Evolutionary conservation across 2,888 invertebrate species (phyloP), one percentile per base, ranked within the genome.

Genomic region (Eubasilissa splendida): DNA sequence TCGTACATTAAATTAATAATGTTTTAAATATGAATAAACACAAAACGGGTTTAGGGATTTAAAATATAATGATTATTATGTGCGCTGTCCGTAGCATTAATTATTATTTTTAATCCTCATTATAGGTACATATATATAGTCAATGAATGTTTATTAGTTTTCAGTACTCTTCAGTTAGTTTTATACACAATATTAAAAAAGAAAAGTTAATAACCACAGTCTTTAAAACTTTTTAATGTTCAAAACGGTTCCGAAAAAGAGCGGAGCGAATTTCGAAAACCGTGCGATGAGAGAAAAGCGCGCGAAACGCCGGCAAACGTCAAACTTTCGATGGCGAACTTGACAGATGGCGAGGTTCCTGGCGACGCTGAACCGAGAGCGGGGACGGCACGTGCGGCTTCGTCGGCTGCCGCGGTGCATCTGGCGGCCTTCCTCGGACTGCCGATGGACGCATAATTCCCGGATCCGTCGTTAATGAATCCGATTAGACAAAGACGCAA

Each of bases 391-490:
- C 86, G 86, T 87, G 87, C 86, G 87, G 87, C 88, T 88, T 77
- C 79, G 82, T 79, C 82, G 84, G 81, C 82, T 87, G 88, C 88
- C 88, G 89, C 87, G 88, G 76, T 82, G 83, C 80, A 80, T 82
- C 80, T 80, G 82, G 63, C 76, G 79, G 80, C 80, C 80, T 89
- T 88, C 88, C 88, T 88, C 88, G 88, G 88, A 88, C 88, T 87
- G 83, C 88, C 88, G 88, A 88, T 88, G 89, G 89, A 88, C 89
- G 89, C 89, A 89, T 89, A 89, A 89, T 89, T 89, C 89, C 88
- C 87, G 89, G 89, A 89, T 89, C 88, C 89, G 85, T 89, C 88
- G 89, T 90, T 91, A 91, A 91, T 90, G 91, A 91, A 91, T 91
- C 90, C 90, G 90, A 90, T 91, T 91, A 91, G 90, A 82, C 82